phyloP scores from a whole-genome alignment of 2,797 vertebrate genomes.

The Platyrinchus mystaceus region DNA sequence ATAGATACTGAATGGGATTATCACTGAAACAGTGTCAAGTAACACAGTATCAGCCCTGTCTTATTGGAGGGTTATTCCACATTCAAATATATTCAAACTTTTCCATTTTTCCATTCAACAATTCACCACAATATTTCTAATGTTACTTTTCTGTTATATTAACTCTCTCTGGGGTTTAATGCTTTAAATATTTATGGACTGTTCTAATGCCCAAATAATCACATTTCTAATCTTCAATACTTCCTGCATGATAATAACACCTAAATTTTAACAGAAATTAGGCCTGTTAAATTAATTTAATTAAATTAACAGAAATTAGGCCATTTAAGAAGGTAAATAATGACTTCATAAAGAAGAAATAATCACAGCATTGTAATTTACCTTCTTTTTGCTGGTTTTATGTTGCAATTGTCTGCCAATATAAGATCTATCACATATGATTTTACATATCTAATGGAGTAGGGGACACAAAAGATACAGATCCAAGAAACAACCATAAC shows the following conservation, averaged over 20 bases:
- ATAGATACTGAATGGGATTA: neutral
- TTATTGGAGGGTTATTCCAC: neutral
- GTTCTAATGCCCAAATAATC: neutral
- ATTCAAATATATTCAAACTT: slow-evolving; percentile 6
- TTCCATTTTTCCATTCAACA: slow-evolving; percentile 11
- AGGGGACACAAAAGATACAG: neutral
- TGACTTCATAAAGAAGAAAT: neutral
- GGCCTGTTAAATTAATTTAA: neutral
- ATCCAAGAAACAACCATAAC: neutral
- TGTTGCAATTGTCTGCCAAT: neutral
- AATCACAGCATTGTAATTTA: neutral
- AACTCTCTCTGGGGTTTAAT: neutral
- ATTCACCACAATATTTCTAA: neutral
- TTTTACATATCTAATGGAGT: neutral
- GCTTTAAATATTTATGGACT: slow-evolving; percentile 21
- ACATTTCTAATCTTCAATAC: neutral
- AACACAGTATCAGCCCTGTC: neutral
- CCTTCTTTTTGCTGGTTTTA: neutral
- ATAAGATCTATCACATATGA: neutral
- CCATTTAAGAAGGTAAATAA: neutral
- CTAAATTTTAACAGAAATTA: neutral
- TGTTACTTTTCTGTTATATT: slow-evolving; percentile 7
- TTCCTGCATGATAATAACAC: neutral
- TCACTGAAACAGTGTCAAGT: neutral
- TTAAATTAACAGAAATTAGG: neutral